Evolutionary conservation across 1,140 invertebrate species (phyloP).

Genomic region (Monomorium pharaonis): DNA sequence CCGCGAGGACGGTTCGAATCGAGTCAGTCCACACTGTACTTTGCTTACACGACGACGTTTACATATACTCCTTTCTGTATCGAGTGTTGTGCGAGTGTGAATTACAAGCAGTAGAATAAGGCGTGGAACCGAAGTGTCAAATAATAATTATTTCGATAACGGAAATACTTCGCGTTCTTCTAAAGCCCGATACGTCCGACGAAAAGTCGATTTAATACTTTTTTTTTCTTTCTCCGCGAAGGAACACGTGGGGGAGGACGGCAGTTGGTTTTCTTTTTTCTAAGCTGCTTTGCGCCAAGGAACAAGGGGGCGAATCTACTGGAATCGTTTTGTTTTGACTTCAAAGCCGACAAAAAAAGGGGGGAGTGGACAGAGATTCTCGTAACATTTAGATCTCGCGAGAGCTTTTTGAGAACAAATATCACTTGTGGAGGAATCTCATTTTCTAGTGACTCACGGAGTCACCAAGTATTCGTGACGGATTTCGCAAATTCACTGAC

Average conservation of each 20-base stretch:
- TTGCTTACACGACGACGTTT: conserved; percentile 33
- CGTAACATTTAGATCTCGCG: background rate
- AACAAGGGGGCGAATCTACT: background rate
- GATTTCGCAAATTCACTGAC: conserved; percentile 13
- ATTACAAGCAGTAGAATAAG: background rate
- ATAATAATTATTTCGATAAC: background rate
- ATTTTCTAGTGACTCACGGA: background rate
- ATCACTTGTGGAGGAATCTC: background rate
- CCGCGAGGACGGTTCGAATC: background rate
- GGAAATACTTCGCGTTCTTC: background rate
- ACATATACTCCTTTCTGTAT: conserved; percentile 5
- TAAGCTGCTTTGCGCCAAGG: background rate
- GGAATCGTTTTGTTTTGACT: background rate
- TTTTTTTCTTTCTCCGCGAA: background rate
- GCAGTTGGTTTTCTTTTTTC: background rate
- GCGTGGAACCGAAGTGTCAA: background rate
- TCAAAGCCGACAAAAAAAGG: background rate
- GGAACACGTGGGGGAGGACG: background rate
- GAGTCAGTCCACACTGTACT: conserved; percentile 29
- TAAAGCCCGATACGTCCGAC: background rate
- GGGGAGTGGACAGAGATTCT: background rate
- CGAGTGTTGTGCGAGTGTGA: conserved; percentile 24
- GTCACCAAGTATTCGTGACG: conserved; percentile 6
- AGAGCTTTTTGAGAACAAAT: background rate
- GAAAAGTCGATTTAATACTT: background rate